phyloP scores from a whole-genome alignment of 1,140 invertebrate genomes.

The Heliconius himera region DNA sequence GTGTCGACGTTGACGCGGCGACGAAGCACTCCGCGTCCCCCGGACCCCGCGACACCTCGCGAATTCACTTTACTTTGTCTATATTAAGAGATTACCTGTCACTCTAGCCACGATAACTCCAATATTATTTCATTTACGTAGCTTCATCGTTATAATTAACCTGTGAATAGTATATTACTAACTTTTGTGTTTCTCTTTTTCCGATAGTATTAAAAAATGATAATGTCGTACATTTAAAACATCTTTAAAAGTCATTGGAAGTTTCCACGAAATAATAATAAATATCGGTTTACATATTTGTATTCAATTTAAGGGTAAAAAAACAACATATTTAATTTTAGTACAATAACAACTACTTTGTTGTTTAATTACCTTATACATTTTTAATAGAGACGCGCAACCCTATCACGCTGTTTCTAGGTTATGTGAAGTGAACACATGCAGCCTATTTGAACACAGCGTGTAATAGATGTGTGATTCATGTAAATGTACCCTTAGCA shows the following conservation, averaged over 20 bases:
- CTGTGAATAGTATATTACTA: not conserved
- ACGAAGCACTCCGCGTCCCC: slow-evolving; percentile 37
- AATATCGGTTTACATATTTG: not conserved
- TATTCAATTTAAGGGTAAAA: slow-evolving; percentile 9
- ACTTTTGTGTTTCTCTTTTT: not conserved
- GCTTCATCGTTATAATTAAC: slow-evolving; percentile 31
- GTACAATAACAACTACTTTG: slow-evolving; percentile 16
- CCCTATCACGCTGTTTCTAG: slow-evolving; percentile 68
- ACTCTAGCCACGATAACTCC: slow-evolving; percentile 43
- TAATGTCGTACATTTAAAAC: not conserved
- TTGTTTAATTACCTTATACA: slow-evolving; percentile 32
- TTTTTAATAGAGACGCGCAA: slow-evolving; percentile 55
- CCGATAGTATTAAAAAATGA: not conserved
- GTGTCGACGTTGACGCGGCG: slow-evolving; percentile 52
- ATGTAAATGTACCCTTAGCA: slow-evolving; percentile 79
- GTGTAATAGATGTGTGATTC: slow-evolving; percentile 78
- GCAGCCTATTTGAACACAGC: slow-evolving; percentile 68
- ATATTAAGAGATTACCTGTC: slow-evolving; percentile 70
- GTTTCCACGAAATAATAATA: not conserved
- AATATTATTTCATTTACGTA: slow-evolving; percentile 46
- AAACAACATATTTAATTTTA: not conserved
- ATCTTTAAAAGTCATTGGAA: not conserved
- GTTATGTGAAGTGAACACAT: slow-evolving; percentile 78
- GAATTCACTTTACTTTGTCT: slow-evolving; percentile 73
- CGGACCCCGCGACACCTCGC: slow-evolving; percentile 44